Conservation (phyloP, 1,140 invertebrate genomes). For the Gonioctena quinquepunctata region DNA sequence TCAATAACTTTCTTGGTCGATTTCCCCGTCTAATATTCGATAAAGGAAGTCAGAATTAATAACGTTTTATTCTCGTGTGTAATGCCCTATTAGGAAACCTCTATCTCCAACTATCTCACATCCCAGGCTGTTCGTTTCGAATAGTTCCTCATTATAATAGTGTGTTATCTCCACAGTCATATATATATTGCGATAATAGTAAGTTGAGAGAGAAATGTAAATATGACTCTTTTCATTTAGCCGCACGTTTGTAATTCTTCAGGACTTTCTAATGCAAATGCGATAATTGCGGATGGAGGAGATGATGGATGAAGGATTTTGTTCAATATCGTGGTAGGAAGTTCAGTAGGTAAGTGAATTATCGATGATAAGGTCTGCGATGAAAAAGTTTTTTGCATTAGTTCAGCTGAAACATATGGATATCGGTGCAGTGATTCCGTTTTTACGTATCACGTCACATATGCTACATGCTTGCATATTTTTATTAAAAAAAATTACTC, state of each 20-base stretch:
- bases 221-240: background rate
- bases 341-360: too few relatives aligned
- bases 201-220: background rate
- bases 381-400: too few relatives aligned
- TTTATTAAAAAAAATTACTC: too few relatives aligned
- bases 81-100: background rate
- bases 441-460: too few relatives aligned
- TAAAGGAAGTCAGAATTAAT: too few relatives aligned
- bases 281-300: background rate
- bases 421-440: too few relatives aligned
- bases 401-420: too few relatives aligned
- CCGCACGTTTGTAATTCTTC: background rate
- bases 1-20: too few relatives aligned
- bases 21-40: too few relatives aligned
- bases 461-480: too few relatives aligned
- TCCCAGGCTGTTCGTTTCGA: background rate
- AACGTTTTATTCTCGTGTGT: background rate
- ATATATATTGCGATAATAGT: background rate
- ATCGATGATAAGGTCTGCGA: too few relatives aligned
- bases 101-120: background rate
- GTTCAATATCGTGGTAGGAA: background rate
- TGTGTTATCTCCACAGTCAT: background rate
- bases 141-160: background rate
- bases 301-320: background rate
- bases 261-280: background rate